Conservation (phyloP, 2,113 vertebrate species). For the Sinocyclocheilus grahami region DNA sequence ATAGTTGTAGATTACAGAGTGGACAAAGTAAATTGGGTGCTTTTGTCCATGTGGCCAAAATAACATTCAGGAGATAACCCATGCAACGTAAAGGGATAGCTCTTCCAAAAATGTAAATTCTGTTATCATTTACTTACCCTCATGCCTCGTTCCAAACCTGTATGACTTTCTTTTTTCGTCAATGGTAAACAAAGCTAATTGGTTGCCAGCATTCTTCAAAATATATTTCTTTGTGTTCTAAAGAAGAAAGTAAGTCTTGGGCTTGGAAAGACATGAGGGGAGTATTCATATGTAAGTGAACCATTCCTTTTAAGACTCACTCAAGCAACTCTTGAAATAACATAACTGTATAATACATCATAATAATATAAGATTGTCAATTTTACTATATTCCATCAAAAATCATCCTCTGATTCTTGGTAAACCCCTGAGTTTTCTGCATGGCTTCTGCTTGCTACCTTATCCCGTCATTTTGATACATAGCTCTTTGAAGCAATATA, state of each 20-base stretch:
- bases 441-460: background rate
- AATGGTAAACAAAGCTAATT: background rate
- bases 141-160: no score
- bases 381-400: background rate
- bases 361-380: background rate
- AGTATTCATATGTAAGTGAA: background rate
- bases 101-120: no score
- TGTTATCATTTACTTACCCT: no score
- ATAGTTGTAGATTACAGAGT: background rate
- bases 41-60: no score
- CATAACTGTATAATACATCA: background rate
- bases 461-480: background rate
- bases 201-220: background rate
- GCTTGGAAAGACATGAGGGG: background rate
- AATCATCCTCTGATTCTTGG: background rate
- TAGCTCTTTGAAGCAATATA: constrained; percentile 1
- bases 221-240: background rate
- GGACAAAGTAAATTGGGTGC: no score
- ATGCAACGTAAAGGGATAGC: no score
- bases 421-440: background rate
- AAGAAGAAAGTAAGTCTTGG: background rate
- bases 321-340: background rate
- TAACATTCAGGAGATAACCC: no score
- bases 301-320: background rate
- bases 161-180: no score